Conservation (phyloP, 2,888 invertebrate species). For the Phortica okadai region DNA sequence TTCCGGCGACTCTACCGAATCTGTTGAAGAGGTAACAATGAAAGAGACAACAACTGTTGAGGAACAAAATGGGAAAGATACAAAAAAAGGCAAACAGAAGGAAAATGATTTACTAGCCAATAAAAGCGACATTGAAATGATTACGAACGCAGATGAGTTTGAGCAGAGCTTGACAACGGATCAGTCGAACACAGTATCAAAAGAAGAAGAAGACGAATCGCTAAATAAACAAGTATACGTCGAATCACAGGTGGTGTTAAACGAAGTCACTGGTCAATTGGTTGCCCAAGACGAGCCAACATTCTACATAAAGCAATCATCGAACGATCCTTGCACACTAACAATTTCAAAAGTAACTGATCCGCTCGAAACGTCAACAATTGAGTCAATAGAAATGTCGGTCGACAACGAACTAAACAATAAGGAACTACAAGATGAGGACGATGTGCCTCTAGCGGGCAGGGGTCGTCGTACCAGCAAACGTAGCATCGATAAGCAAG, state of each 20-base stretch:
- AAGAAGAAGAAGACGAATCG: background rate
- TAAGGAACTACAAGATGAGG: background rate
- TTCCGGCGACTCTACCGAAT: background rate
- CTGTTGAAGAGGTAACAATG: background rate
- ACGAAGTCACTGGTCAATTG: background rate
- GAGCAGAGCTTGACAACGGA: slow-evolving; percentile 26
- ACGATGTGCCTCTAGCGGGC: background rate
- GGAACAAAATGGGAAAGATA: slow-evolving; percentile 41
- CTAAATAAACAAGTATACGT: background rate
- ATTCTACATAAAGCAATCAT: slow-evolving; percentile 10
- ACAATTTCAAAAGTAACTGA: slow-evolving; percentile 19
- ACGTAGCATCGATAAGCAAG: background rate
- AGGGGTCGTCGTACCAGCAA: slow-evolving; percentile 27
- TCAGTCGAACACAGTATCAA: background rate
- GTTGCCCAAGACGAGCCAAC: slow-evolving; percentile 11
- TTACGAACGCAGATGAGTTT: background rate
- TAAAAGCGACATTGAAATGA: background rate
- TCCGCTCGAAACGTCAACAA: slow-evolving; percentile 1
- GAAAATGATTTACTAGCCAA: slow-evolving; percentile 17
- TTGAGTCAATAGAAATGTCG: background rate
- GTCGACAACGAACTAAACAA: background rate
- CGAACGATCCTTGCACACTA: background rate
- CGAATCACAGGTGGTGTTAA: background rate
- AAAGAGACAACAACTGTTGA: slow-evolving; percentile 32
- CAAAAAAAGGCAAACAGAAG: slow-evolving; percentile 34